Evolutionary conservation across 1,140 invertebrate species (phyloP).

Genomic region (Anadara kagoshimensis): DNA sequence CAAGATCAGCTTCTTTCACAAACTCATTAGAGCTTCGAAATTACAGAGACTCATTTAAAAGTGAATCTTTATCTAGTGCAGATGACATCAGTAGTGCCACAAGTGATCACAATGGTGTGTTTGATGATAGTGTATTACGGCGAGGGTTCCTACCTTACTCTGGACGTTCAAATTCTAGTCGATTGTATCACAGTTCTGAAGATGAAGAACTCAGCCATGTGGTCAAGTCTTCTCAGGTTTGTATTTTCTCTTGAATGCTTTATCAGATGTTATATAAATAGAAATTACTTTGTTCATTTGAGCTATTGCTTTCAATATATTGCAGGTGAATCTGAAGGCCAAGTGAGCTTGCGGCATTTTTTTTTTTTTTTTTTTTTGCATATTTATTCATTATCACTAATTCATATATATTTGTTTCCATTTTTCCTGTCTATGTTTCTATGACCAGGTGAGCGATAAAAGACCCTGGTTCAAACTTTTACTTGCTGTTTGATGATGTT

Average conservation of each 20-base stretch:
- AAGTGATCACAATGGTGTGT: conserved; percentile 44
- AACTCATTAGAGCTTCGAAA: conserved; percentile 50
- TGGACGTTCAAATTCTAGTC: conserved; percentile 46
- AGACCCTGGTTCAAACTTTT: too few species aligned
- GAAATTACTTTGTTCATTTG: too few species aligned
- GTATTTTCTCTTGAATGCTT: not conserved
- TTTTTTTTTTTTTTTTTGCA: too few species aligned
- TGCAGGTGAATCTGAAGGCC: too few species aligned
- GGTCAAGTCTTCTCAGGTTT: conserved; percentile 57
- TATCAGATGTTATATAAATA: not conserved
- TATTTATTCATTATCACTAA: too few species aligned
- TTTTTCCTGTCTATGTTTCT: too few species aligned
- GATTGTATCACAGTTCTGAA: conserved; percentile 56
- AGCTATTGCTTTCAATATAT: too few species aligned
- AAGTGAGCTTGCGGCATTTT: too few species aligned
- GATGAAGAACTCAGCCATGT: conserved; percentile 58
- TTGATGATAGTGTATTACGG: conserved; percentile 40
- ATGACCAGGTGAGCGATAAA: too few species aligned
- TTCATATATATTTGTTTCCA: too few species aligned
- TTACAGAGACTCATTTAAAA: conserved; percentile 36
- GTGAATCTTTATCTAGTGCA: conserved; percentile 54
- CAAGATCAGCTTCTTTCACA: conserved; percentile 63
- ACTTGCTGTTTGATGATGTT: too few species aligned
- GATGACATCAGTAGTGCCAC: conserved; percentile 53
- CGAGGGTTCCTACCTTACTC: conserved; percentile 55